Evolutionary conservation across 2,888 invertebrate species (phyloP), one percentile per base, ranked within the genome.

Genomic region (Hirtodrosophila histrioides): DNA sequence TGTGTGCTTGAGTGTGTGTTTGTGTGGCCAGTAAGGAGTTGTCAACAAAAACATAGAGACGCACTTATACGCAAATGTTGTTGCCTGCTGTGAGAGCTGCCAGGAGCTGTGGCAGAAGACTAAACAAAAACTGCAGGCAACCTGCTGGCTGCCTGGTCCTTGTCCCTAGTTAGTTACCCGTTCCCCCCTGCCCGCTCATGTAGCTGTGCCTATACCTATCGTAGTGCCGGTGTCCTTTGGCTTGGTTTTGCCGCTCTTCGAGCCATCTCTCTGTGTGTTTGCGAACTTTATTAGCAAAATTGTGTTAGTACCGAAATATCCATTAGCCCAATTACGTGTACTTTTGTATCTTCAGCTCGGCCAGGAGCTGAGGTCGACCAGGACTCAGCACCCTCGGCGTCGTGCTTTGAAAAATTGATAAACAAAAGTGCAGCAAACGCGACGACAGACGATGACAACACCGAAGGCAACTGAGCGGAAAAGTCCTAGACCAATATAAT

Each of bases 221-320:
- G 37, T 29, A 31, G 11, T 51, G 5, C 9, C 17, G n/a, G 17
- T 39, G 45, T 43, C 43, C 49, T 41, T 60, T 50, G 48, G 51
- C 60, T 64, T 69, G 62, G 53, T 63, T 73, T 35, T 68, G 49
- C 51, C 49, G 61, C 76, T 37, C 31, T 55, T 39, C 40, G 3
- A 12, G 39, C 49, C 17, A 11, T 43, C 49, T 63, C 49, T 44
- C 37, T 37, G 75, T 68, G 73, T 86, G 85, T 84, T 86, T 84
- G 78, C 76, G 72, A 84, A 86, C 83, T 84, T 84, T 84, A 84
- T 84, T 84, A 84, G 87, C 78, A 86, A 84, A 86, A 86, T 84
- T 84, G 87, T 84, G 83, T 84, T 84, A 86, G 85, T 86, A 81
- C 87, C 87, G 72, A 84, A 84, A 84, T 84, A 84, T 86, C 87